Evolutionary conservation across 2,888 invertebrate species (phyloP), one percentile per base, ranked within the genome.

Genomic region (Bedellia somnulentella): DNA sequence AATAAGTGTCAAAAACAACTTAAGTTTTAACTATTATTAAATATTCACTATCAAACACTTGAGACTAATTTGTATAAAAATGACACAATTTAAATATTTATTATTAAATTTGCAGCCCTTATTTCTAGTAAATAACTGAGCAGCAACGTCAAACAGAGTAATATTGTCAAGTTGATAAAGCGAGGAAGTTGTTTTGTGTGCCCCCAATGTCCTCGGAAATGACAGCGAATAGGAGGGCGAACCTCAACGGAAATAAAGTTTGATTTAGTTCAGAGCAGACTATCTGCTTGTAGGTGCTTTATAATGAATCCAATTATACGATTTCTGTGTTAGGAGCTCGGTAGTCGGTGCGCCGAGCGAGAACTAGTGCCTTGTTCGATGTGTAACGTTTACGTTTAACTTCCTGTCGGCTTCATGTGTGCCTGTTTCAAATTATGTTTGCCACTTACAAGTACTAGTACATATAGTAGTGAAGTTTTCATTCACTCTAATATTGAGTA

Each of bases 201-300:
- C 16, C 16, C 23, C 46, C 47, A 51, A 49, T 55, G 52, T 44
- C 44, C 40, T 37, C 40, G 35, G 44, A 50, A 52, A 52, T 49
- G 53, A 51, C 45, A 49, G 41, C 44, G 46, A 41, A 49, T 46
- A 45, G 47, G 43, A 11, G 43, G 41, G 40, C 40, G 38, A 45
- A 46, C 60, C 67, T 60, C 67, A 45, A 38, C 47, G 68, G 67
- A 60, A 55, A 53, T 57, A 59, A 68, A 70, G 57, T 70, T 70
- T 67, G 61, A 68, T 70, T 67, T 59, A 64, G 66, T 68, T 68
- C 54, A 59, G 60, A 62, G 53, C 53, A 52, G 58, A 58, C 58
- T 59, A 60, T 66, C 57, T 52, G 58, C 51, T 57, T 58, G 52
- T 52, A 49, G 51, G 6, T 27, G 8, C 8, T 10, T 53, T 50